Conservation (phyloP, 2,888 invertebrate species). For the Macaria notata region DNA sequence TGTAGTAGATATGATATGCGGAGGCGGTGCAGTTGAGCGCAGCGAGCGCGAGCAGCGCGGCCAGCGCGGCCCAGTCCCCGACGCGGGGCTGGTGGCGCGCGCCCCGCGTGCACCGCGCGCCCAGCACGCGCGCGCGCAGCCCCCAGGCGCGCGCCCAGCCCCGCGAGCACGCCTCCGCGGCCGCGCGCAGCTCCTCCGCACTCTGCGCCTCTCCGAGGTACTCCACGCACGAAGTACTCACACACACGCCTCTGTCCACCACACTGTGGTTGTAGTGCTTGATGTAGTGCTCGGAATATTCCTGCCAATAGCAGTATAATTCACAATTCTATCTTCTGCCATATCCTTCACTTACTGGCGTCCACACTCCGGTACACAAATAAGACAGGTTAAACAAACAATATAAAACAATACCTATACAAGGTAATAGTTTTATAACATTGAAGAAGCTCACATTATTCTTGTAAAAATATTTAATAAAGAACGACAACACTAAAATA, state of each 20-base stretch:
- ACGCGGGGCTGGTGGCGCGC: neutral
- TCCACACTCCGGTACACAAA: too few relatives aligned
- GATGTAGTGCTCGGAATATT: constrained; percentile 17
- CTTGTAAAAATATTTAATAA: too few relatives aligned
- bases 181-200: neutral
- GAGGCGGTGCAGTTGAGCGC: constrained; percentile 11
- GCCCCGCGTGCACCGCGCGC: constrained; percentile 1
- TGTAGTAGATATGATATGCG: constrained; percentile 9
- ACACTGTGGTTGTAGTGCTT: constrained; percentile 21
- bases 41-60: constrained; percentile 1
- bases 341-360: too few relatives aligned
- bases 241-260: constrained; percentile 11
- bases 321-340: too few relatives aligned
- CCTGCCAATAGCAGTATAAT: too few relatives aligned
- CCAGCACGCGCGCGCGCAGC: constrained; percentile 7
- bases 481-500: too few relatives aligned
- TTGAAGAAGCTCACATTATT: too few relatives aligned
- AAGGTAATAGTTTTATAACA: too few relatives aligned
- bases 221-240: constrained; percentile 8
- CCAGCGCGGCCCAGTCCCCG: constrained; percentile 7
- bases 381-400: too few relatives aligned
- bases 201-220: neutral
- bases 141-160: constrained; percentile 9
- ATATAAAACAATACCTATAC: too few relatives aligned
- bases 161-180: constrained; percentile 18